Percentiles rank a stretch among this genome's conserved stretches.
Conservation (phyloP, 1,140 invertebrate species). For the Pissodes strobi region DNA sequence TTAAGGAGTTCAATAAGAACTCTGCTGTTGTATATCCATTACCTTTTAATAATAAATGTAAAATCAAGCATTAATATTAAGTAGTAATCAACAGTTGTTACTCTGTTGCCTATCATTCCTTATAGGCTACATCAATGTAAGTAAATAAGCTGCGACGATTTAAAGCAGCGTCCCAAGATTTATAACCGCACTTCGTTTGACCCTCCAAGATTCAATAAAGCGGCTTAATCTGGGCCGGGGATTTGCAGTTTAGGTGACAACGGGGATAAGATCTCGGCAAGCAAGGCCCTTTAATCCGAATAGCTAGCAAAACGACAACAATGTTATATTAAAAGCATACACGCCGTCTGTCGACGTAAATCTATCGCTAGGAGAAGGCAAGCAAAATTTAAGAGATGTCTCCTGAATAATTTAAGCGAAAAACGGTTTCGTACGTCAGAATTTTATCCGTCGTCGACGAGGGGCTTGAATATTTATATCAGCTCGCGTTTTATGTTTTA, state of each 20-base stretch:
- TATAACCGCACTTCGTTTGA: constrained; percentile 27
- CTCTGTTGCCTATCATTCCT: too few species aligned
- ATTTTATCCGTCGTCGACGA: not conserved
- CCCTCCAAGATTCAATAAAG: constrained; percentile 35
- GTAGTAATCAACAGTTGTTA: too few species aligned
- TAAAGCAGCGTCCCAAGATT: not conserved
- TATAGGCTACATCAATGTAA: constrained; percentile 6
- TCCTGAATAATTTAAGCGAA: constrained; percentile 25
- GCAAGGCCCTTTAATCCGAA: constrained; percentile 30
- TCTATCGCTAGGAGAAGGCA: constrained; percentile 19
- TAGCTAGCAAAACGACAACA: constrained; percentile 33
- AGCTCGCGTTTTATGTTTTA: too few species aligned
- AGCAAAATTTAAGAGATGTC: constrained; percentile 26
- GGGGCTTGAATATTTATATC: not conserved
- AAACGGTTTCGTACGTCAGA: not conserved
- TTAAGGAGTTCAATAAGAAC: too few species aligned
- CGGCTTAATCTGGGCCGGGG: constrained; percentile 28
- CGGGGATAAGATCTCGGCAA: constrained; percentile 31
- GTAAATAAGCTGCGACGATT: not conserved
- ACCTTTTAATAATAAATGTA: too few species aligned
- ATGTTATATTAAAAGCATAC: constrained; percentile 36
- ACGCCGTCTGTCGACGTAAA: constrained; percentile 29
- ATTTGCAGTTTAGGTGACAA: constrained; percentile 36
- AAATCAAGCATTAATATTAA: too few species aligned
- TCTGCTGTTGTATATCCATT: too few species aligned